These are phyloP conservation scores for Philhelius pedissequus DNA, from an alignment of 2,888 invertebrate species.

Conservation along the genomic window DNA sequence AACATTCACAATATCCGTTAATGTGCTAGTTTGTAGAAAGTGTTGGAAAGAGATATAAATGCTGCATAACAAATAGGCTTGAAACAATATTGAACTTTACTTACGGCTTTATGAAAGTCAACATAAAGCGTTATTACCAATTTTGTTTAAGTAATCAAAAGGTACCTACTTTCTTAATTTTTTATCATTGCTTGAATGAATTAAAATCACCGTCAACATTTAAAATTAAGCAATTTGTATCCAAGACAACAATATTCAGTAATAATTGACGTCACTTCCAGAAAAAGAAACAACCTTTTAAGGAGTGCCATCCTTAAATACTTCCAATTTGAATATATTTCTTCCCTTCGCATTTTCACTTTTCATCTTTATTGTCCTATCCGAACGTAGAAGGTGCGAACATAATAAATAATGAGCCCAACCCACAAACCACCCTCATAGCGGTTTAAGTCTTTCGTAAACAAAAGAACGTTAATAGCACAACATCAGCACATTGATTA, in stretches of 20 bases:
- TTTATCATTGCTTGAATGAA: too few species aligned
- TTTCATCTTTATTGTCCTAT: background rate
- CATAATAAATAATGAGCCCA: background rate
- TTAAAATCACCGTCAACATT: too few species aligned
- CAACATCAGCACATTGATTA: slow-evolving; percentile 25
- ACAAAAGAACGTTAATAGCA: background rate
- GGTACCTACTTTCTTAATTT: too few species aligned
- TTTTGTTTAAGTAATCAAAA: too few species aligned
- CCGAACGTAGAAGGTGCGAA: background rate
- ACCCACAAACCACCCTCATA: background rate
- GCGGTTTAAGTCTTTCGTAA: background rate
- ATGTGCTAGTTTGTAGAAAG: too few species aligned
- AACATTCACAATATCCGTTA: too few species aligned
- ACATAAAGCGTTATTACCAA: too few species aligned
- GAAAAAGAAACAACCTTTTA: background rate
- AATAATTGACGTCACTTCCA: background rate
- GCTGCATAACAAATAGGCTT: too few species aligned
- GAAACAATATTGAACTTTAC: too few species aligned
- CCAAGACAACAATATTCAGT: background rate
- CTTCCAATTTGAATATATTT: background rate
- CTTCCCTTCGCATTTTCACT: background rate
- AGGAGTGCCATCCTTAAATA: background rate
- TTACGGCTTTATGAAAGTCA: too few species aligned
- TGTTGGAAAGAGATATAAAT: too few species aligned
- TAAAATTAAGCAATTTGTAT: too few species aligned